These are phyloP conservation scores for Acholoe squamosa DNA, from an alignment of 2,888 invertebrate genomes.

Conservation along the genomic window DNA sequence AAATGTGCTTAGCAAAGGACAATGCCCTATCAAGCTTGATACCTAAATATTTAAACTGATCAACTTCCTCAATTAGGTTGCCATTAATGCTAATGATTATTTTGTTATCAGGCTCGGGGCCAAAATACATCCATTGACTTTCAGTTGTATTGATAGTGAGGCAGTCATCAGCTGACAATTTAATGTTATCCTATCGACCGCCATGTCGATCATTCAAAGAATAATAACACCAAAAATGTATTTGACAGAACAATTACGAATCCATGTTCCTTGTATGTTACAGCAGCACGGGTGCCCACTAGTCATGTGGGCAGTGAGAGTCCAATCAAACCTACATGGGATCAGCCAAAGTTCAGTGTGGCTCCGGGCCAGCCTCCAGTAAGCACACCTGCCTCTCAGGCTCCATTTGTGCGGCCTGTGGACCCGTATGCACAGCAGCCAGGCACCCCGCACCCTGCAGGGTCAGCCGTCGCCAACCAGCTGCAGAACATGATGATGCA, in stretches of 20 bases:
- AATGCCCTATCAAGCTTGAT: no score
- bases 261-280: neutral
- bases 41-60: no score
- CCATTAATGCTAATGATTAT: no score
- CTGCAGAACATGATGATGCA: constrained; percentile 32
- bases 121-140: no score
- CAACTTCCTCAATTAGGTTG: no score
- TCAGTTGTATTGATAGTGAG: no score
- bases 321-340: neutral
- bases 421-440: constrained; percentile 77
- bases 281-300: neutral
- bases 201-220: no score
- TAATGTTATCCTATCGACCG: no score
- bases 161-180: no score
- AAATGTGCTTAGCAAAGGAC: no score
- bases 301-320: constrained; percentile 20
- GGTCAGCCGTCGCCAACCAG: constrained; percentile 53
- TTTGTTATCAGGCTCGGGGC: no score
- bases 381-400: neutral
- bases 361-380: constrained; percentile 67
- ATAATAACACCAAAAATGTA: neutral
- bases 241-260: neutral
- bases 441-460: constrained; percentile 73
- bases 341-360: neutral
- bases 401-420: neutral